Evolutionary conservation across 2,113 vertebrate species (phyloP).

Genomic region (Ariopsis seemanni): DNA sequence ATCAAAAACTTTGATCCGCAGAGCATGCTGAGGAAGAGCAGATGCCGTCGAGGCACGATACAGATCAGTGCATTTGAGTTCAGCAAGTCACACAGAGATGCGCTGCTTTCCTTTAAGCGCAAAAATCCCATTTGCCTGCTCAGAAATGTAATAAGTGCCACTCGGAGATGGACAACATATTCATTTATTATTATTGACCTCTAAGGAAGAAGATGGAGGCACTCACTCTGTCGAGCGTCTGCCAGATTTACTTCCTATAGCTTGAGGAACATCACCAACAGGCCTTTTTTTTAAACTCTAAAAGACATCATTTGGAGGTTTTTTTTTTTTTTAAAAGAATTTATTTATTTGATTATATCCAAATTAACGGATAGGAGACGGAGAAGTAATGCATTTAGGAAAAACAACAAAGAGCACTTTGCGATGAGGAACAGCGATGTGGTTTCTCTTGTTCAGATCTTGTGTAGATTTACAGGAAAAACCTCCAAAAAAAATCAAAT

Average conservation of each 20-base stretch:
- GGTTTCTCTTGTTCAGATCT: slow-evolving; percentile 38
- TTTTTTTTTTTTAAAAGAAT: background rate
- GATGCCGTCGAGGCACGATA: slow-evolving; percentile 48
- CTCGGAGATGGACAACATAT: slow-evolving; percentile 53
- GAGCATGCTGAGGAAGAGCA: slow-evolving; percentile 38
- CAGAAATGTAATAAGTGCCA: slow-evolving; percentile 53
- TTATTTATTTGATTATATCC: slow-evolving; percentile 33
- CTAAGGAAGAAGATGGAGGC: slow-evolving; percentile 33
- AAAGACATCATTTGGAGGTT: slow-evolving; percentile 31
- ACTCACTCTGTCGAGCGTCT: slow-evolving; percentile 35
- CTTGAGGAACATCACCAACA: slow-evolving; percentile 35
- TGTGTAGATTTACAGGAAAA: slow-evolving; percentile 40
- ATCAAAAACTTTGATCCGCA: background rate
- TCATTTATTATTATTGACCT: slow-evolving; percentile 53
- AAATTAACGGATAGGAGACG: slow-evolving; percentile 13
- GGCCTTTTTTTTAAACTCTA: background rate
- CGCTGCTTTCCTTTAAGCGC: slow-evolving; percentile 45
- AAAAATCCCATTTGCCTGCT: slow-evolving; percentile 50
- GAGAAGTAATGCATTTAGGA: slow-evolving; percentile 28
- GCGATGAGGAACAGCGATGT: background rate
- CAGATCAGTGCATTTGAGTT: slow-evolving; percentile 44
- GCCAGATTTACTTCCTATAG: slow-evolving; percentile 2
- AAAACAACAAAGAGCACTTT: slow-evolving; percentile 33
- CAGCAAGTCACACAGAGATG: slow-evolving; percentile 39
- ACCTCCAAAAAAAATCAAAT: background rate